Base-by-base conservation (phyloP, 1,140 invertebrate genomes). In the Drosophila arawakana region DNA sequence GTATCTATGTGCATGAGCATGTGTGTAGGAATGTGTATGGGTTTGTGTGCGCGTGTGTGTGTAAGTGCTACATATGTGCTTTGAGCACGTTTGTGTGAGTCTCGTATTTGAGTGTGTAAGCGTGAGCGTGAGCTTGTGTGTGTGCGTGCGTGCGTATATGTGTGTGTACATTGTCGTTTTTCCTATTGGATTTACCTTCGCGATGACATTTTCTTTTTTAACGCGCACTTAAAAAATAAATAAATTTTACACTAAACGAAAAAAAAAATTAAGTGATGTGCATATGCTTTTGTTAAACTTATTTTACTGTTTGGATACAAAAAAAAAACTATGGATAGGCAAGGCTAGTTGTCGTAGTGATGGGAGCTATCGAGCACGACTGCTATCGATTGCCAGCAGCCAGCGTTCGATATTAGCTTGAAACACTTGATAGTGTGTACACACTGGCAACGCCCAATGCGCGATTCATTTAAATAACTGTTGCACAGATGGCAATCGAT, bases 201-300 rank as follows among this genome's bases (percentile, higher is more conserved):
- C 80, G 83, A 88, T 88, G 83, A 88, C 83, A 88, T 88, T 83
- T 88, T 88, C 80, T 88, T 89, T 80, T 88, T 89, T 72, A 83
- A 80, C 76, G 77, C 83, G 81, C 83, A 89, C 83, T 88, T 88
- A 88, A 83, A 88, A 80, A 86, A 88, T 83, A 88, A 88, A 88
- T 89, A 80, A 89, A 70, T 71, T 66, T 78, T 68, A 89, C 83
- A 88, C 83, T 80, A 72, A 88, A 85, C 83, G 82, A 76, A 85
- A 85, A 80, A 88, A 85, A 88, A 89, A 88, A 89, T 80, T 62
- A 73, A 83, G 77, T 80, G 80, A 89, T 89, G 67, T 69, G 80
- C 89, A 77, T 72, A 88, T 89, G 83, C 59, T 88, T 79, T 75
- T 83, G 76, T 75, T 82, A 80, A 82, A 82, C 81, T 84, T 80